Evolutionary conservation across 2,797 vertebrate species (phyloP).

Genomic region (Sebastes itinus): DNA sequence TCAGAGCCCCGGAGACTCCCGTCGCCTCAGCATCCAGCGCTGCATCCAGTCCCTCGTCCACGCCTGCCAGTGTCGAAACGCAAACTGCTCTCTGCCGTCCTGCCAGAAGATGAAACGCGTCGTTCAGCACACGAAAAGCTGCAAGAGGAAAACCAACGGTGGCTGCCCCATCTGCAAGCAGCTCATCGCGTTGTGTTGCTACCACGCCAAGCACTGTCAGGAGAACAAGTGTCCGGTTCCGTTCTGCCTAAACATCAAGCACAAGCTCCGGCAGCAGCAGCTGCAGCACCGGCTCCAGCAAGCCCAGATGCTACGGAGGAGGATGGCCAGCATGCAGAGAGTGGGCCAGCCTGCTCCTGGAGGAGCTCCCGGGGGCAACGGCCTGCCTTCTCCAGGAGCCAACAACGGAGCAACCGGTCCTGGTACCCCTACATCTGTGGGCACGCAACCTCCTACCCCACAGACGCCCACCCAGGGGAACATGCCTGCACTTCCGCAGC

Average conservation of each 20-base stretch:
- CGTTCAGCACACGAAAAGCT: slow-evolving; percentile 97
- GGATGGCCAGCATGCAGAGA: slow-evolving; percentile 98
- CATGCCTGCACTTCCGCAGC: slow-evolving; percentile 71
- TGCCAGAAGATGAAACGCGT: slow-evolving; percentile 99
- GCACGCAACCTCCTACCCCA: slow-evolving; percentile 90
- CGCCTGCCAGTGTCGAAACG: slow-evolving; percentile 97
- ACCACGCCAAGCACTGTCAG: slow-evolving; percentile 98
- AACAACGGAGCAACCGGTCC: slow-evolving; percentile 79
- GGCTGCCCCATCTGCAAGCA: slow-evolving; percentile 99
- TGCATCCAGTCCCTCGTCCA: slow-evolving; percentile 99
- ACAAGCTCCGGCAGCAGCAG: slow-evolving; percentile 96
- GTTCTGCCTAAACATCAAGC: slow-evolving; percentile 99
- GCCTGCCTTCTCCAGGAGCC: slow-evolving; percentile 81
- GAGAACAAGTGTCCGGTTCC: slow-evolving; percentile 99
- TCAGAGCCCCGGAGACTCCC: slow-evolving; percentile 95
- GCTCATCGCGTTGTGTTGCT: slow-evolving; percentile 97
- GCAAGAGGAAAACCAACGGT: slow-evolving; percentile 97
- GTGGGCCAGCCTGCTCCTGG: slow-evolving; percentile 77
- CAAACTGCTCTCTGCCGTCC: slow-evolving; percentile 96
- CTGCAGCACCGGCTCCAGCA: slow-evolving; percentile 96
- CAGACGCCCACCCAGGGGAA: slow-evolving; percentile 87
- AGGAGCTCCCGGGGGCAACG: slow-evolving; percentile 82
- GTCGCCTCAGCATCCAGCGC: slow-evolving; percentile 97
- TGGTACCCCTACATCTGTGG: slow-evolving; percentile 87
- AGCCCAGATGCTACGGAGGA: slow-evolving; percentile 94